Evolutionary conservation across 2,888 invertebrate genomes (phyloP), one percentile per base, ranked within the genome.

Genomic region (Seira sanloemensis): DNA sequence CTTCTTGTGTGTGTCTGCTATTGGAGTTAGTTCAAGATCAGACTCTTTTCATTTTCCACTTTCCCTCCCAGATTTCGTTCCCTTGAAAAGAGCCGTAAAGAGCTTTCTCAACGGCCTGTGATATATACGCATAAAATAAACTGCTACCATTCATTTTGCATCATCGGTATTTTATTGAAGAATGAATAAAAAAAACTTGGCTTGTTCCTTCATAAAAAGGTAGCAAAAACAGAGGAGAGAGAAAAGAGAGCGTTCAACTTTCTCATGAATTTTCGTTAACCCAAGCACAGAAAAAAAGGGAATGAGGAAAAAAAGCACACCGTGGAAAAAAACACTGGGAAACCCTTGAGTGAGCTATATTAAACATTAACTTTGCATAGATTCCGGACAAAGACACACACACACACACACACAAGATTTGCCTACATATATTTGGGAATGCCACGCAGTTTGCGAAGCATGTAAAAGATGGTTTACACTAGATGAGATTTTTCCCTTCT

Each of bases 131-230:
- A n/a, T 50, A 50, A 77, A 25, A 62, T 72, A 77, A n/a, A 82
- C 82, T 73, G 65, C 27, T 72, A 54, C 26, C 77, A 82, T 77
- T 77, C 73, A 73, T 77, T 77, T 82, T 77, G 66, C 72, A 77
- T 82, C 66, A 76, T 18, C 27, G 50, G 46, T 26, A 37, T 25
- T 68, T 69, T 74, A 68, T 80, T 74, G 68, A 69, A 37, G 25
- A 0, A 66, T 26, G 50, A 58, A 67, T 50, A 7, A 78, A n/a
- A n/a, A 21, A 58, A 62, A 78, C 69, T 71, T 71, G 71, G 1
- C 37, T 37, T 4, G 37, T n/a, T n/a, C n/a, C 37, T 37, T 4
- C 12, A 37, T 37, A 37, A 37, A 37, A 37, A 37, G 37, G 37
- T 37, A 37, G 37, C 37, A 50, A 50, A 50, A 2, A 50, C 50